A percentile compares a stretch with the other conserved stretches of the same genome.
phyloP scores from a whole-genome alignment of 1,140 invertebrate genomes.

The Stratiolaelaps scimitus region DNA sequence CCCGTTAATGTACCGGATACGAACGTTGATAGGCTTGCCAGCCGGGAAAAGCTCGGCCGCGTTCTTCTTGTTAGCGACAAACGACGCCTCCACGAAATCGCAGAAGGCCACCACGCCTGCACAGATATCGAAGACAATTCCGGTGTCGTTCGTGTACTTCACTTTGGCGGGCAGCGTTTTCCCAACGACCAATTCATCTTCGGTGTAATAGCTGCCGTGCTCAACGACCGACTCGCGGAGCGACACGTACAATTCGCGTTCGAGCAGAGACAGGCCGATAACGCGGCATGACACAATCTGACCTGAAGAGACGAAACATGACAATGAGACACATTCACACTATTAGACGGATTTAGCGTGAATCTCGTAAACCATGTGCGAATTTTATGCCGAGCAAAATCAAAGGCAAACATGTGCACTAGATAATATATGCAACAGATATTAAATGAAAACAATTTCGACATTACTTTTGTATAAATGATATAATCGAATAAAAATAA shows the following conservation, averaged over 20 bases:
- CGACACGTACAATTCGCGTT: conserved; percentile 16
- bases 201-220: neutral
- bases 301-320: neutral
- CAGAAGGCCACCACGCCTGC: neutral
- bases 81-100: conserved; percentile 7
- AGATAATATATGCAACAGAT: no score
- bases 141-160: conserved; percentile 10
- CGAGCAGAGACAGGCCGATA: conserved; percentile 6
- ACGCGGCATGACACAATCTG: neutral
- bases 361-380: no score
- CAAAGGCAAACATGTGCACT: no score
- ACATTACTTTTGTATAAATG: no score
- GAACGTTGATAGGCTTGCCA: neutral
- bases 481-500: no score
- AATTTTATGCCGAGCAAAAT: no score
- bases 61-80: conserved; percentile 14
- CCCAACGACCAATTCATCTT: neutral
- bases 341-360: no score
- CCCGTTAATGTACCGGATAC: conserved; percentile 15
- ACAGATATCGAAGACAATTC: conserved; percentile 18
- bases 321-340: no score
- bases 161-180: conserved; percentile 5
- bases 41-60: neutral
- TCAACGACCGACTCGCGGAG: neutral
- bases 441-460: no score